Base-by-base conservation (phyloP, 1,140 invertebrate genomes). In the Papilio aristodemus region DNA sequence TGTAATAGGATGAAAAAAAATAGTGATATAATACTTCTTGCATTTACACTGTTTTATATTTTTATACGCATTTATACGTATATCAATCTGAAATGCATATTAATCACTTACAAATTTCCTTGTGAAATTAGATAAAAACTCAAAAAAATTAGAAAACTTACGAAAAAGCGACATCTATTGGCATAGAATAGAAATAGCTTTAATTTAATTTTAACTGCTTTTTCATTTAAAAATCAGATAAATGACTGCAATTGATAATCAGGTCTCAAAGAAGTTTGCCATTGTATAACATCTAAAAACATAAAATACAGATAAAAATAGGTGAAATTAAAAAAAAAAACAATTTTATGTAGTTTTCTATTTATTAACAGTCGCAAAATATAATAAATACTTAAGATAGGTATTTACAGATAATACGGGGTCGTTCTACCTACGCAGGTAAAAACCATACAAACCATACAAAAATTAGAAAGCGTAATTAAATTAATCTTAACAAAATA, bases 321-420 rank as follows among this genome's bases (percentile, higher is more conserved):
- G 13, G 27, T 37, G 5, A 39, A 63, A 63, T 43, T 4, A 63
- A 32, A 63, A 63, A 63, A 22, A 37, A 22, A 50, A 17, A n/a
- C n/a, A n/a, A n/a, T n/a, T 64, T 7, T 66, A 46, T 46, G 41
- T 32, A 50, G 0, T 66, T 66, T 66, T 66, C 71, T 73, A 73
- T 89, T 90, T 87, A 88, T 91, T 87, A 89, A 89, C 86, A 88
- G 88, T 88, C 84, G 83, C 84, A 89, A 86, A 84, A 74, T 86
- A 85, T 79, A 86, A 86, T 82, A 86, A 87, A 84, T 86, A 85
- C 86, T 91, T 89, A 89, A 80, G 83, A 86, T 91, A 91, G 79
- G 80, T 91, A 91, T 91, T 90, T 91, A 91, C 87, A 90, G 22
- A 81, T 80, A 85, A 70, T 66, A 85, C 69, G 80, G 83, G 84